phyloP scores from a whole-genome alignment of 2,113 vertebrate species.

The Corynorhinus townsendii region DNA sequence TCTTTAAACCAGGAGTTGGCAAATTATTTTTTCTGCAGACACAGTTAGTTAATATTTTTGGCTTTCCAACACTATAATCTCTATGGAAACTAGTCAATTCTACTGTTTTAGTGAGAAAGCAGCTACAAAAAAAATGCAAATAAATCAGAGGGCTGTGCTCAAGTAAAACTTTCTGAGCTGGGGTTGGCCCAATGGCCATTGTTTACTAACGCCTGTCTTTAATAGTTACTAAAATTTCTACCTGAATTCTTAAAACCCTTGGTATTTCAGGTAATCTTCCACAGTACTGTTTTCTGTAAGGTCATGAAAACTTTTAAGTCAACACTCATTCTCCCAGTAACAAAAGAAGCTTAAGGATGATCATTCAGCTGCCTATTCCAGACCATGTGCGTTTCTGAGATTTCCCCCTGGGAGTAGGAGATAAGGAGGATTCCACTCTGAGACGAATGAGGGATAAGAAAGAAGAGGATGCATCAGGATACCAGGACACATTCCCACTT shows the following conservation, averaged over 20 bases:
- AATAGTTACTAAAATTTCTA: background rate
- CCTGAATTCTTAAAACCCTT: background rate
- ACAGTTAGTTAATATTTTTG: background rate
- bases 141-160: background rate
- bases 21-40: background rate
- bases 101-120: background rate
- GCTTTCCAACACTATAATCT: background rate
- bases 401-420: background rate
- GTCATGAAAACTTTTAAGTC: background rate
- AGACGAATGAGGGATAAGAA: background rate
- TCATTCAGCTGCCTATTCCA: background rate
- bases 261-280: background rate
- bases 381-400: background rate
- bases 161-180: background rate
- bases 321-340: background rate
- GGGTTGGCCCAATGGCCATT: background rate
- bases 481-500: background rate
- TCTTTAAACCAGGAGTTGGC: background rate
- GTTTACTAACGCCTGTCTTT: background rate
- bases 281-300: background rate
- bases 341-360: background rate
- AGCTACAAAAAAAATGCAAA: background rate
- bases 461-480: background rate
- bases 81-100: background rate
- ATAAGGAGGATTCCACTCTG: background rate